phyloP scores from a whole-genome alignment of 2,797 vertebrate species.

The Peromyscus eremicus region DNA sequence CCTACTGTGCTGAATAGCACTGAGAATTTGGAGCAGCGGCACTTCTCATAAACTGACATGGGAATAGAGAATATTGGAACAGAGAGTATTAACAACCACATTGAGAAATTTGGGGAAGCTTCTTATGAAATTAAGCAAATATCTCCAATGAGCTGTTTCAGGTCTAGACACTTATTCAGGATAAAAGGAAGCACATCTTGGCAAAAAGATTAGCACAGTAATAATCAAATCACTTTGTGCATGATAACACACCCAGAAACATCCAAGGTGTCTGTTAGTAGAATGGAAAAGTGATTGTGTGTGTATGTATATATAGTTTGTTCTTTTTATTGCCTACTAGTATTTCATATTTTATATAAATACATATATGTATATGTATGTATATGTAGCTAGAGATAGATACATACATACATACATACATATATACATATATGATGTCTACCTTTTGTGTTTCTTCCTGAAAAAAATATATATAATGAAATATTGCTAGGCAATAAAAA shows the following conservation, averaged over 20 bases:
- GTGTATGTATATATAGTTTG: not conserved
- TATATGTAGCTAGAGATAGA: too few species aligned
- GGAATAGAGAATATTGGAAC: not conserved
- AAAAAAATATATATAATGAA: slow-evolving; percentile 5
- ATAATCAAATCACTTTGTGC: slow-evolving; percentile 14
- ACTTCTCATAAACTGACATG: not conserved
- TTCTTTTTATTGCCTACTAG: not conserved
- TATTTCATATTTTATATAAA: not conserved
- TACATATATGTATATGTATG: not conserved
- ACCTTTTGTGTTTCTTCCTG: too few species aligned
- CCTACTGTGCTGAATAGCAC: not conserved
- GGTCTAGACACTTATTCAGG: not conserved
- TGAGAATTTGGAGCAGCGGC: slow-evolving; percentile 1
- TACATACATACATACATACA: not conserved
- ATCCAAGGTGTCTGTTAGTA: not conserved
- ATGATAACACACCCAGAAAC: slow-evolving; percentile 30
- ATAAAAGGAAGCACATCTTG: not conserved
- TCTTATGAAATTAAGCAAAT: slow-evolving; percentile 33
- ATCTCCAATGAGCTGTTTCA: slow-evolving; percentile 2
- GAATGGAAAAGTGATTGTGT: not conserved
- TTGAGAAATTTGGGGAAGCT: slow-evolving; percentile 8
- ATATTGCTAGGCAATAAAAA: slow-evolving; percentile 17
- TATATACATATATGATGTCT: too few species aligned
- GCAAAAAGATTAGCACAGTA: not conserved
- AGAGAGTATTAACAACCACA: not conserved